These are phyloP conservation scores for Podarcis siculus DNA, from an alignment of 2,797 vertebrate genomes.

Conservation along the genomic window DNA sequence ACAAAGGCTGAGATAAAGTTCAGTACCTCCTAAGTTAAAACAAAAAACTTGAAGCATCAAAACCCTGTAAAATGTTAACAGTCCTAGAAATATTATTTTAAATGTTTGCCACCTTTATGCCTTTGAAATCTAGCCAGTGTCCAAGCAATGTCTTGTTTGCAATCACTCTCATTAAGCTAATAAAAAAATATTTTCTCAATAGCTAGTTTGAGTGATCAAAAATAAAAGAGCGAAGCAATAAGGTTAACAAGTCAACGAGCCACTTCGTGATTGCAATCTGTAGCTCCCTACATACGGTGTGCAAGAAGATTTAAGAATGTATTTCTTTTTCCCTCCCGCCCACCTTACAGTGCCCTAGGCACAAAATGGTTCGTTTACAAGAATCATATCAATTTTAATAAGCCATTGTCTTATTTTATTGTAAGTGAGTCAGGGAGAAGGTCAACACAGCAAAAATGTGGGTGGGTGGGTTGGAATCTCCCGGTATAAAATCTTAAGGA, in stretches of 20 bases:
- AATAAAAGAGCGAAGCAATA: neutral
- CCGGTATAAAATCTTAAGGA: neutral
- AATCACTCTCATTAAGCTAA: neutral
- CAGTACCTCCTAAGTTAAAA: slow-evolving; percentile 3
- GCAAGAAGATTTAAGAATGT: neutral
- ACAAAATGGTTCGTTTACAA: slow-evolving; percentile 16
- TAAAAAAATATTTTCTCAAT: neutral
- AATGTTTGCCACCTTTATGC: neutral
- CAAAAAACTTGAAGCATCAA: neutral
- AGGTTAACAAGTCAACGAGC: neutral
- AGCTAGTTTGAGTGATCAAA: neutral
- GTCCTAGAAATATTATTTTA: neutral
- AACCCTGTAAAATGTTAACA: neutral
- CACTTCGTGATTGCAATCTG: neutral
- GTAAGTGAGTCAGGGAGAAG: neutral
- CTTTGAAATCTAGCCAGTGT: neutral
- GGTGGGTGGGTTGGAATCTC: neutral
- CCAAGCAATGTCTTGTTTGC: neutral
- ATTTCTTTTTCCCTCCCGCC: neutral
- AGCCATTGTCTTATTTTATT: slow-evolving; percentile 5
- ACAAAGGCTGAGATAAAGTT: neutral
- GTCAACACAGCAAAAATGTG: neutral
- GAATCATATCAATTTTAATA: slow-evolving; percentile 24
- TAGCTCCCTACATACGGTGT: neutral
- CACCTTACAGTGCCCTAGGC: neutral